Evolutionary conservation across 2,797 vertebrate species (phyloP).

Genomic region (Xyrichtys novacula): DNA sequence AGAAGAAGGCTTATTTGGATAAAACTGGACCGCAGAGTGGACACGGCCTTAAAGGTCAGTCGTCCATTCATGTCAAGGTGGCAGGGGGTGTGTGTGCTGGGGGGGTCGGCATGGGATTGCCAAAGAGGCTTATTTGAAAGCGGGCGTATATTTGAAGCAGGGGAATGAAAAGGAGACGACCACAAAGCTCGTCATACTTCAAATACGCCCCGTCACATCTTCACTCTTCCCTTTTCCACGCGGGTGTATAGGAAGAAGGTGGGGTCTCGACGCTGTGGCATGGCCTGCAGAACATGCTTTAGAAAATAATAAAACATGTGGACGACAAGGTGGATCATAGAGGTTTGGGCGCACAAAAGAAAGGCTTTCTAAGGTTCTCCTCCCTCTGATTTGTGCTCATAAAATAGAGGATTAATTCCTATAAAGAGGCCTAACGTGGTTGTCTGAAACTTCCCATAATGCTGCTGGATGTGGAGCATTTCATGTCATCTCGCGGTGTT

Average conservation of each 20-base stretch:
- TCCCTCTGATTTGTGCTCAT: constrained; percentile 45
- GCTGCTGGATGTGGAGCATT: constrained; percentile 33
- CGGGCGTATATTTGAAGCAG: constrained; percentile 76
- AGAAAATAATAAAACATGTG: constrained; percentile 52
- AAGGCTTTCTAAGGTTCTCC: constrained; percentile 21
- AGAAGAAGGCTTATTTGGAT: constrained; percentile 77
- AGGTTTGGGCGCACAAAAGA: constrained; percentile 46
- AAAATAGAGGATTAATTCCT: constrained; percentile 38
- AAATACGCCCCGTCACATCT: constrained; percentile 86
- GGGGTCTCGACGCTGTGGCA: constrained; percentile 38
- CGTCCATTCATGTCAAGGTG: constrained; percentile 83
- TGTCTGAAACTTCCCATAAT: constrained; percentile 42
- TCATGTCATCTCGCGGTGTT: constrained; percentile 34
- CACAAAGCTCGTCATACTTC: constrained; percentile 84
- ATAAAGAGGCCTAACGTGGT: constrained; percentile 19
- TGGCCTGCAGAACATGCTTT: constrained; percentile 50
- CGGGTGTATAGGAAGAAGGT: constrained; percentile 44
- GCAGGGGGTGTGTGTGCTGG: constrained; percentile 72
- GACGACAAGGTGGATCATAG: constrained; percentile 49
- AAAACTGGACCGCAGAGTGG: constrained; percentile 84
- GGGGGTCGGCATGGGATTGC: constrained; percentile 69
- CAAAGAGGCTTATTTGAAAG: constrained; percentile 84
- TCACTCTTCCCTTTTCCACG: constrained; percentile 69
- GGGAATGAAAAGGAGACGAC: constrained; percentile 82
- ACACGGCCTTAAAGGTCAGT: constrained; percentile 84